phyloP scores from a whole-genome alignment of 2,113 vertebrate species.

The Amblyornis subalaris region DNA sequence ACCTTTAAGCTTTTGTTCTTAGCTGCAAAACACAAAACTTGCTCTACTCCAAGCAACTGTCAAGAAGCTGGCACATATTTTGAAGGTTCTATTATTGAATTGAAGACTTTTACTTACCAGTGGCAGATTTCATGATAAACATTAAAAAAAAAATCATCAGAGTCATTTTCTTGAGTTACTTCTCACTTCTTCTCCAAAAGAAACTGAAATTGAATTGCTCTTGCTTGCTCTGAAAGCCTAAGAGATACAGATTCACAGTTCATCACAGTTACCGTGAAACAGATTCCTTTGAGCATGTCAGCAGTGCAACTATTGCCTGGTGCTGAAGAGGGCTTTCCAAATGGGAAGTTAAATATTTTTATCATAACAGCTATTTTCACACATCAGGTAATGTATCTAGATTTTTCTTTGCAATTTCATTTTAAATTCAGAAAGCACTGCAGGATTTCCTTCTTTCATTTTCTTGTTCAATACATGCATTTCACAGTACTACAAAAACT shows the following conservation, averaged over 20 bases:
- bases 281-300: not conserved
- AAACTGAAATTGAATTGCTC: not conserved
- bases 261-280: not conserved
- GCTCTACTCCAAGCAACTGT: not conserved
- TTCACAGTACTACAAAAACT: not conserved
- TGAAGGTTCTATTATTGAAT: not conserved
- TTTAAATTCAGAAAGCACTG: not conserved
- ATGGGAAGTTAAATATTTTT: not conserved
- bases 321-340: not conserved
- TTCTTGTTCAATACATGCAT: not conserved
- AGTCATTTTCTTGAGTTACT: constrained; percentile 28
- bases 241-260: not conserved
- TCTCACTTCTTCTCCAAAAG: constrained; percentile 1
- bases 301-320: not conserved
- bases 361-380: not conserved
- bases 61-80: not conserved
- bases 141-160: not conserved
- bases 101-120: constrained; percentile 24
- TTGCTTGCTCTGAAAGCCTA: not conserved
- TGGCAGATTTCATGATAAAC: not conserved
- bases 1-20: not conserved
- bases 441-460: not conserved
- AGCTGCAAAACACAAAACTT: not conserved
- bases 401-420: not conserved
- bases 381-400: not conserved